Percentiles rank a stretch among this genome's conserved stretches.
phyloP scores from a whole-genome alignment of 1,140 invertebrate species.

The Tribolium madens region DNA sequence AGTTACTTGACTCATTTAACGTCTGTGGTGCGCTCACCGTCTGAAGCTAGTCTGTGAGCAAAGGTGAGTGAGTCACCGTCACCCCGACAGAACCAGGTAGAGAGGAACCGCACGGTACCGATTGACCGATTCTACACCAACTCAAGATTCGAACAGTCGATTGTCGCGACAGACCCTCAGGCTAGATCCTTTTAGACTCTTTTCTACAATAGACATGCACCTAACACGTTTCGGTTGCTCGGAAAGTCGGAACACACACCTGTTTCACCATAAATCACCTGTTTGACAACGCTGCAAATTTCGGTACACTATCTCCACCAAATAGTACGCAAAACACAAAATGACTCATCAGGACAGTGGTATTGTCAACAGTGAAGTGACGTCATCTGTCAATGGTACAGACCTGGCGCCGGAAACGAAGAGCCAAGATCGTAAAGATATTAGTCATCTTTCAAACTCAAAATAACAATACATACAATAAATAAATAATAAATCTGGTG shows the following conservation, averaged over 20 bases:
- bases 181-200: constrained; percentile 5
- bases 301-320: neutral
- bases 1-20: constrained; percentile 52
- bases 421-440: neutral
- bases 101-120: constrained; percentile 35
- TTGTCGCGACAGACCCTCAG: constrained; percentile 16
- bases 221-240: neutral
- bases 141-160: constrained; percentile 32
- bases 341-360: constrained; percentile 5
- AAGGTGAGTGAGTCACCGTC: constrained; percentile 36
- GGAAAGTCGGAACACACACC: constrained; percentile 3
- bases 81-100: constrained; percentile 41
- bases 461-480: neutral
- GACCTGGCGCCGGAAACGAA: neutral
- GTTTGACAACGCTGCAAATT: constrained; percentile 37
- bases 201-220: constrained; percentile 17
- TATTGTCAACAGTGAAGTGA: neutral
- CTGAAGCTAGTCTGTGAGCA: constrained; percentile 45
- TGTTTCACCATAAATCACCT: constrained; percentile 43
- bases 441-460: neutral
- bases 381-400: neutral
- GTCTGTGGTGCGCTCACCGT: constrained; percentile 46
- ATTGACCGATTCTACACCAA: constrained; percentile 38
- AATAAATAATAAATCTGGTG: too few species aligned
- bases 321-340: neutral